Evolutionary conservation across 2,113 vertebrate genomes (phyloP).

Genomic region (Trematocara variabile): DNA sequence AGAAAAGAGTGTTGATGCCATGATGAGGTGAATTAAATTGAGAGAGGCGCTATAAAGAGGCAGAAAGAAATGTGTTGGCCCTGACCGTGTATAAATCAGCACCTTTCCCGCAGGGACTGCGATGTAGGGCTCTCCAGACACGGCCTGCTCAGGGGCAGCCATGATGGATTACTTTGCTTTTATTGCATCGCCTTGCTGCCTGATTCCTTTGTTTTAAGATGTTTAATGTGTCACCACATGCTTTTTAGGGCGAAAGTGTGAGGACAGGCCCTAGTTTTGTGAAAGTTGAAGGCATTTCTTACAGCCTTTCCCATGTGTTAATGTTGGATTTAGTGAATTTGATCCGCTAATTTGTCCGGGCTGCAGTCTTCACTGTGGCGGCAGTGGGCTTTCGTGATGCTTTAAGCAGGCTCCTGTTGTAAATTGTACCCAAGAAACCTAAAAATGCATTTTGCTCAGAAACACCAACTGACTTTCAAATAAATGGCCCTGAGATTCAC

Average conservation of each 20-base stretch:
- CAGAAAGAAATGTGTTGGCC: conserved; percentile 7
- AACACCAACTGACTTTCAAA: background rate
- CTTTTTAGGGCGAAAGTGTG: background rate
- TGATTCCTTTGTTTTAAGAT: background rate
- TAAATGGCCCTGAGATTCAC: background rate
- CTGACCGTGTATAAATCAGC: conserved; percentile 21
- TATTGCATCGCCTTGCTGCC: conserved; percentile 14
- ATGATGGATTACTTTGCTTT: conserved; percentile 43
- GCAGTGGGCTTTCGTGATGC: conserved; percentile 25
- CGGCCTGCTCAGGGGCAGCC: background rate
- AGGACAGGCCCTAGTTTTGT: background rate
- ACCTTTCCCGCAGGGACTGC: background rate
- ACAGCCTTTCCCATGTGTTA: background rate
- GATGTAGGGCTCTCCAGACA: conserved; percentile 5
- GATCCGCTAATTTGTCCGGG: conserved; percentile 9
- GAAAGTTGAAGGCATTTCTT: background rate
- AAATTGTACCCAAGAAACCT: conserved; percentile 17
- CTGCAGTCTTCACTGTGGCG: conserved; percentile 23
- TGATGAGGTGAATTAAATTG: background rate
- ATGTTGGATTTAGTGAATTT: conserved; percentile 8
- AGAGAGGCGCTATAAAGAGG: background rate
- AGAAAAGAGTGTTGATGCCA: background rate
- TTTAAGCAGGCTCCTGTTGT: conserved; percentile 26
- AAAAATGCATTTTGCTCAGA: conserved; percentile 29
- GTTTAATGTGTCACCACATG: conserved; percentile 1